Conservation (phyloP, 2,797 vertebrate genomes). For the Rhinoraja longicauda region DNA sequence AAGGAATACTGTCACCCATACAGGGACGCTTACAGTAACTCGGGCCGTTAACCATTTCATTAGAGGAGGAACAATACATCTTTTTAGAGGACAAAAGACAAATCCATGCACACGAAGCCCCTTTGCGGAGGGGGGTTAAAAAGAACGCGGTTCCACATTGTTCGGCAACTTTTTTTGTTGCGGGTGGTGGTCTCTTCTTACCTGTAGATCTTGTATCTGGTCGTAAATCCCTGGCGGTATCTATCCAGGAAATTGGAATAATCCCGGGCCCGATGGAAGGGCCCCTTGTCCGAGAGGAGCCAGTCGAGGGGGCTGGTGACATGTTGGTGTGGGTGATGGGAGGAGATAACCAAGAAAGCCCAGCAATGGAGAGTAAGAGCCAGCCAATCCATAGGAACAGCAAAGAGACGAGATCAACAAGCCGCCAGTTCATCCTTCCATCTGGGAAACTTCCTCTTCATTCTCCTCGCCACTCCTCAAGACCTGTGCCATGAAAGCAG, state of each 20-base stretch:
- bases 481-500: constrained; percentile 44
- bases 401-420: constrained; percentile 52
- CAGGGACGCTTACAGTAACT: not conserved
- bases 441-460: constrained; percentile 78
- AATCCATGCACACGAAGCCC: too few relatives aligned
- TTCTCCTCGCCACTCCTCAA: constrained; percentile 78
- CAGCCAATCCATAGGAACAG: constrained; percentile 74
- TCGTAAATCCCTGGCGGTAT: constrained; percentile 90
- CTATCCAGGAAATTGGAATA: constrained; percentile 89
- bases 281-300: constrained; percentile 90
- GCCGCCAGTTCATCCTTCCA: constrained; percentile 91
- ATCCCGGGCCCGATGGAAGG: constrained; percentile 87
- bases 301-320: constrained; percentile 77
- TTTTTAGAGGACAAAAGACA: too few relatives aligned
- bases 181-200: not conserved
- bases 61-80: not conserved
- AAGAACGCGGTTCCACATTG: constrained; percentile 48
- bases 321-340: constrained; percentile 58
- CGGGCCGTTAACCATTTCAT: not conserved
- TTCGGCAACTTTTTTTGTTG: constrained; percentile 53
- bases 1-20: not conserved
- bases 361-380: constrained; percentile 66
- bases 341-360: constrained; percentile 46
- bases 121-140: constrained; percentile 41
- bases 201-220: constrained; percentile 50